phyloP scores from a whole-genome alignment of 53 echinoderm and acorn worm species.

The Stichopus horrens region DNA sequence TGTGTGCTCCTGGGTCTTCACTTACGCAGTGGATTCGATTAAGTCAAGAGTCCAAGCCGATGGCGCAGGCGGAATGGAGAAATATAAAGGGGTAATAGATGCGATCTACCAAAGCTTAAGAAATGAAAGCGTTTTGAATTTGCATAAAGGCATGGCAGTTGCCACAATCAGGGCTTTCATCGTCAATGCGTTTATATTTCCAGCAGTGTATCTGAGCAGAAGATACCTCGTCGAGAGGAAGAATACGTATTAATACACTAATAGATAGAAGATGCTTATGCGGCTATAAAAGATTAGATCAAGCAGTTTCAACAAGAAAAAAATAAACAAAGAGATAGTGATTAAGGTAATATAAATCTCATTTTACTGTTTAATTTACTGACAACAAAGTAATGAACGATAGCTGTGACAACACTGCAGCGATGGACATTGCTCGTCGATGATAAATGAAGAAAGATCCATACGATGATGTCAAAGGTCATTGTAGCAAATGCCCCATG shows the following conservation, averaged over 20 bases:
- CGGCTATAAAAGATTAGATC: too few relatives aligned
- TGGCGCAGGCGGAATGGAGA: conserved; percentile 66
- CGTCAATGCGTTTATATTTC: conserved; percentile 86
- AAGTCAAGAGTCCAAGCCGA: conserved; percentile 84
- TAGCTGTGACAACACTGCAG: too few relatives aligned
- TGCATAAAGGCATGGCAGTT: conserved; percentile 78
- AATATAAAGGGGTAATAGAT: conserved; percentile 74
- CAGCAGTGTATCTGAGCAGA: conserved; percentile 37
- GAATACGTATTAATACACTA: neutral
- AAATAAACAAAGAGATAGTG: too few relatives aligned
- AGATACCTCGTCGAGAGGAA: neutral
- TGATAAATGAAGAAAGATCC: too few relatives aligned
- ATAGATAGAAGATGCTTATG: too few relatives aligned
- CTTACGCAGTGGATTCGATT: conserved; percentile 73
- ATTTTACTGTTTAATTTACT: too few relatives aligned
- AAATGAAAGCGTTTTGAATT: conserved; percentile 69
- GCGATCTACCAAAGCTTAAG: conserved; percentile 66
- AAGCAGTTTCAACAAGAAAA: too few relatives aligned
- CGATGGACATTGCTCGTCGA: too few relatives aligned
- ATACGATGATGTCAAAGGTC: too few relatives aligned
- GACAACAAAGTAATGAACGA: too few relatives aligned
- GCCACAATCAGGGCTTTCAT: conserved; percentile 79
- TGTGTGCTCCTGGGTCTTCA: conserved; percentile 73
- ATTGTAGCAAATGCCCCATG: too few relatives aligned
- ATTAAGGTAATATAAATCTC: too few relatives aligned